Evolutionary conservation across 2,113 vertebrate species (phyloP).

Genomic region (Mirza zaza): DNA sequence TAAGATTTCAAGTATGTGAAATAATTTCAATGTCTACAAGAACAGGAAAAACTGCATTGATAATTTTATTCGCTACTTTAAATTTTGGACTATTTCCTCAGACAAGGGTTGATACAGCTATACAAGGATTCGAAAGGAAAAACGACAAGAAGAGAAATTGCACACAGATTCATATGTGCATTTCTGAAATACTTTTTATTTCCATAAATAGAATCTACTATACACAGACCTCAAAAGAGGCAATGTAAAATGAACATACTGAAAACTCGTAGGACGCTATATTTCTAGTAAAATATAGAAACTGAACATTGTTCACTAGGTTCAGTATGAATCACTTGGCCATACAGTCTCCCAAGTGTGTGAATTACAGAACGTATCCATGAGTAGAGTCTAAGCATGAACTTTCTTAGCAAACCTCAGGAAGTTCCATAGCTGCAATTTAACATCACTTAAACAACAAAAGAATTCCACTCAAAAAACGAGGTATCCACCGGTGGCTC

Average conservation of each 20-base stretch:
- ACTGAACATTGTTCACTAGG: background rate
- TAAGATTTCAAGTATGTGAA: slow-evolving; percentile 10
- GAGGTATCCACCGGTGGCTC: too few species aligned
- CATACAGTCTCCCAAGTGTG: background rate
- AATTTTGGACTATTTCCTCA: background rate
- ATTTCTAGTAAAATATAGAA: slow-evolving; percentile 5
- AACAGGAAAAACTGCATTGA: background rate
- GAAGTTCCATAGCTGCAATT: background rate
- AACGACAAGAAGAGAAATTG: slow-evolving; percentile 52
- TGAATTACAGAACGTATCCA: background rate
- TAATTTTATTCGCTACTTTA: background rate
- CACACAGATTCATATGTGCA: slow-evolving; percentile 34
- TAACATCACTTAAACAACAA: slow-evolving; percentile 6
- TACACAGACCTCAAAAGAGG: slow-evolving; percentile 50
- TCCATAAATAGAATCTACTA: slow-evolving; percentile 52
- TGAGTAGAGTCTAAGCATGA: background rate
- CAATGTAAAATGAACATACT: background rate
- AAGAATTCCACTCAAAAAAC: background rate
- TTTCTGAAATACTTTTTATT: slow-evolving; percentile 56
- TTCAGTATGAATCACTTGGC: background rate
- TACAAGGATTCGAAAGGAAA: slow-evolving; percentile 1
- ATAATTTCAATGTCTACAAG: background rate
- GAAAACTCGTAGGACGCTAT: background rate
- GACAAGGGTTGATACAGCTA: background rate
- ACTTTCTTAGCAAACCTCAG: background rate